phyloP scores from a whole-genome alignment of 2,797 vertebrate genomes.

The Corythornis leucogaster region DNA sequence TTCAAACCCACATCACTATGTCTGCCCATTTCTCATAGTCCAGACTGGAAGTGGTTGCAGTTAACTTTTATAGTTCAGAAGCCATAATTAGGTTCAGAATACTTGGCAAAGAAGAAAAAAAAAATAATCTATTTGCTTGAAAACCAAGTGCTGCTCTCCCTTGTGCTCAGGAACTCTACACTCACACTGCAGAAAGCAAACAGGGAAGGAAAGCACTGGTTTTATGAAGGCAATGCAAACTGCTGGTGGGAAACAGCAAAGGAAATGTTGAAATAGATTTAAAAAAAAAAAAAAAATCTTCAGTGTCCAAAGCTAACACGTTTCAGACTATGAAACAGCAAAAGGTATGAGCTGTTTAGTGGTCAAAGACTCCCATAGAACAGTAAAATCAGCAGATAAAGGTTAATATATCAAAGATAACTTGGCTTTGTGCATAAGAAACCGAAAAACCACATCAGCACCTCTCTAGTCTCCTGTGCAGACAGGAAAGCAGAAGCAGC shows the following conservation, averaged over 20 bases:
- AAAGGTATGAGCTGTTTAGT: too few species aligned
- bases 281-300: too few species aligned
- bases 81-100: neutral
- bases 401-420: too few species aligned
- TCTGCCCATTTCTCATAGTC: neutral
- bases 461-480: neutral
- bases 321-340: too few species aligned
- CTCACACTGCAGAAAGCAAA: neutral
- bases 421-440: neutral
- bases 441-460: neutral
- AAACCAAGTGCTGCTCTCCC: neutral
- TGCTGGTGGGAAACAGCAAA: too few species aligned
- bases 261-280: too few species aligned
- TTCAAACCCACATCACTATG: neutral
- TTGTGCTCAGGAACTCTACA: neutral
- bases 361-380: too few species aligned
- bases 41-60: neutral
- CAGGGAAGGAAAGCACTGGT: neutral
- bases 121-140: neutral
- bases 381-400: too few species aligned
- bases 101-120: neutral
- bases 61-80: neutral
- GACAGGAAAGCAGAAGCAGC: neutral
- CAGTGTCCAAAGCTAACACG: too few species aligned
- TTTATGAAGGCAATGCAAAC: too few species aligned